phyloP scores from a whole-genome alignment of 2,113 vertebrate species.

The Takifugu bimaculatus region DNA sequence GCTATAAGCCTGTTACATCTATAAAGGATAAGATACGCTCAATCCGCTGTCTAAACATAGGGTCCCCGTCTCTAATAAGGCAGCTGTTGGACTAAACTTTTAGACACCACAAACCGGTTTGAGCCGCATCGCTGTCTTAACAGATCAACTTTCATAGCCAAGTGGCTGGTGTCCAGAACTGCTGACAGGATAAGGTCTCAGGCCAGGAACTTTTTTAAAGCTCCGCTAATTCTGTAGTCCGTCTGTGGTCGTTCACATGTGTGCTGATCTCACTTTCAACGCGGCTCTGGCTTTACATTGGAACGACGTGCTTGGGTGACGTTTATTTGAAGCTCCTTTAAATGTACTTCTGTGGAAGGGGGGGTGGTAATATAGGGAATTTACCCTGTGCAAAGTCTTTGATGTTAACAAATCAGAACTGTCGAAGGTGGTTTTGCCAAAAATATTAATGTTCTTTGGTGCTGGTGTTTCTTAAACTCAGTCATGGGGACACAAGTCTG shows the following conservation, averaged over 20 bases:
- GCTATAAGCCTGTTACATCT: too few species aligned
- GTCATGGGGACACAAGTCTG: too few species aligned
- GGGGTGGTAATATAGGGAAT: too few species aligned
- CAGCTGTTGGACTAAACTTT: slow-evolving; percentile 53
- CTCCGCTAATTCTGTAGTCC: slow-evolving; percentile 19
- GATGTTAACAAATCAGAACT: too few species aligned
- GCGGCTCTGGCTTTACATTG: too few species aligned
- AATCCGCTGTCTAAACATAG: slow-evolving; percentile 2
- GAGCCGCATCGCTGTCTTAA: slow-evolving; percentile 25
- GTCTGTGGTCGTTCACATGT: not conserved
- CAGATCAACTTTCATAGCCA: slow-evolving; percentile 26
- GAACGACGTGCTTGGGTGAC: too few species aligned
- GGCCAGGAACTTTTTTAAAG: slow-evolving; percentile 1
- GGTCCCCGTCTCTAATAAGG: slow-evolving; percentile 23
- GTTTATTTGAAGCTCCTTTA: too few species aligned
- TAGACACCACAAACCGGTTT: slow-evolving; percentile 54
- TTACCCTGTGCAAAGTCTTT: too few species aligned
- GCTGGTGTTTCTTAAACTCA: too few species aligned
- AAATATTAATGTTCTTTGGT: too few species aligned
- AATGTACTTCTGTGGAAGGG: too few species aligned
- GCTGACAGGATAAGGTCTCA: slow-evolving; percentile 13
- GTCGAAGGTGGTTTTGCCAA: too few species aligned
- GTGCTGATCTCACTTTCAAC: not conserved
- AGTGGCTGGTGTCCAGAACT: slow-evolving; percentile 7
- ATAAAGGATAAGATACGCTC: not conserved